Percentiles rank a stretch among this genome's conserved stretches.
These are phyloP conservation scores for Spodoptera exigua DNA, from an alignment of 2,888 invertebrate species.

Conservation along the genomic window DNA sequence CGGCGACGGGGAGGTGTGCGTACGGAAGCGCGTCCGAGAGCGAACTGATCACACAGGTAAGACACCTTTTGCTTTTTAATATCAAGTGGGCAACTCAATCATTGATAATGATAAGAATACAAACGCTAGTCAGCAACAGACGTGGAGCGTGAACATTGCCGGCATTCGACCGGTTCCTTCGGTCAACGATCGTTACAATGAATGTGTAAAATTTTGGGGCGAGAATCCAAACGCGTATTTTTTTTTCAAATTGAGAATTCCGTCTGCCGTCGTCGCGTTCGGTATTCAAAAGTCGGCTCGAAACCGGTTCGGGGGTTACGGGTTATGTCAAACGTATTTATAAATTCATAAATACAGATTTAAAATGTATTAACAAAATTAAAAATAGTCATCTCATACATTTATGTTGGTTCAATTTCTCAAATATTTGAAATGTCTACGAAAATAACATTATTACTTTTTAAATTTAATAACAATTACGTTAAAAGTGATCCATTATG, in stretches of 20 bases:
- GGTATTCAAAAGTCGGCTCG: slow-evolving; percentile 32
- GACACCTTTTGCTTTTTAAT: slow-evolving; percentile 73
- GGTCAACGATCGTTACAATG: slow-evolving; percentile 66
- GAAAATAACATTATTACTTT: no score
- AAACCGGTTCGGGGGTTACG: slow-evolving; percentile 23
- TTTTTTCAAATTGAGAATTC: slow-evolving; percentile 37
- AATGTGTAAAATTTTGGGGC: slow-evolving; percentile 52
- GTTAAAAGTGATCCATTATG: no score
- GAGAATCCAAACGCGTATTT: slow-evolving; percentile 33
- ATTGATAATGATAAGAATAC: slow-evolving; percentile 78
- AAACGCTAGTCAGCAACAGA: slow-evolving; percentile 59
- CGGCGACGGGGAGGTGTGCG: slow-evolving; percentile 67
- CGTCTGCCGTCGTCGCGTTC: slow-evolving; percentile 8
- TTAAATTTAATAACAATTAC: no score
- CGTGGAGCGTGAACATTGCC: slow-evolving; percentile 44
- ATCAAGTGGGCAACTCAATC: slow-evolving; percentile 82
- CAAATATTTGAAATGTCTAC: no score
- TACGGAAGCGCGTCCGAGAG: slow-evolving; percentile 62
- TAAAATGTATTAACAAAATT: neutral
- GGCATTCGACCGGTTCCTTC: slow-evolving; percentile 68
- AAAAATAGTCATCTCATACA: no score
- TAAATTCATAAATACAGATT: neutral
- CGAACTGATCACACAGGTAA: slow-evolving; percentile 72
- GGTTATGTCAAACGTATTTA: slow-evolving; percentile 7
- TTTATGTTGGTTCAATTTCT: no score